Conservation (phyloP, 2,113 vertebrate genomes). For the Parus major region DNA sequence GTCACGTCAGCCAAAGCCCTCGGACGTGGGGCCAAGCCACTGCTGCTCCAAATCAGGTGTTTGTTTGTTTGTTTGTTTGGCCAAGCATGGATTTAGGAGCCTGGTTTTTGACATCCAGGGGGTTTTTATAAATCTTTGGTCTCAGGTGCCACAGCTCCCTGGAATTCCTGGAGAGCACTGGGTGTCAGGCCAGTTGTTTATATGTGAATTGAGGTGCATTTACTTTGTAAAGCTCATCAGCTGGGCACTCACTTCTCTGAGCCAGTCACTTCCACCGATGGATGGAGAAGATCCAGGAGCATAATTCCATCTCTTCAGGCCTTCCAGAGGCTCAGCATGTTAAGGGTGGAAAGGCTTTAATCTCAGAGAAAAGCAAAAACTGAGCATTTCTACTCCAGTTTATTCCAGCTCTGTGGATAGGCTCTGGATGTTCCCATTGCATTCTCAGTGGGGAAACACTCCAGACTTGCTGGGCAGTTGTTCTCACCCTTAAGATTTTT, state of each 20-base stretch:
- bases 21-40: slow-evolving; percentile 17
- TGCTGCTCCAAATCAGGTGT: slow-evolving; percentile 28
- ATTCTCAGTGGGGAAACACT: neutral
- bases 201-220: accelerated
- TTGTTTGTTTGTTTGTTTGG: neutral
- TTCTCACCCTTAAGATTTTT: neutral
- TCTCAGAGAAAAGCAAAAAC: neutral
- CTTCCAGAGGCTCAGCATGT: neutral
- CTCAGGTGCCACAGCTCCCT: neutral
- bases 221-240: neutral
- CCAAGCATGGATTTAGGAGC: neutral
- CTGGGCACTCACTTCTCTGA: neutral
- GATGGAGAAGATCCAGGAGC: neutral
- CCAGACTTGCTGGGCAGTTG: neutral
- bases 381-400: neutral
- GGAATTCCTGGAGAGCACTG: neutral
- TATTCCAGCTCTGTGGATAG: neutral
- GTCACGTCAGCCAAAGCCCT: slow-evolving; percentile 38
- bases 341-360: neutral
- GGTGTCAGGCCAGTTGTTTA: neutral
- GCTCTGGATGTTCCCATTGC: neutral
- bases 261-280: neutral
- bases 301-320: neutral
- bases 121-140: neutral
- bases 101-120: neutral